Base-by-base conservation (phyloP, 2,113 vertebrate genomes). In the Corapipo altera region DNA sequence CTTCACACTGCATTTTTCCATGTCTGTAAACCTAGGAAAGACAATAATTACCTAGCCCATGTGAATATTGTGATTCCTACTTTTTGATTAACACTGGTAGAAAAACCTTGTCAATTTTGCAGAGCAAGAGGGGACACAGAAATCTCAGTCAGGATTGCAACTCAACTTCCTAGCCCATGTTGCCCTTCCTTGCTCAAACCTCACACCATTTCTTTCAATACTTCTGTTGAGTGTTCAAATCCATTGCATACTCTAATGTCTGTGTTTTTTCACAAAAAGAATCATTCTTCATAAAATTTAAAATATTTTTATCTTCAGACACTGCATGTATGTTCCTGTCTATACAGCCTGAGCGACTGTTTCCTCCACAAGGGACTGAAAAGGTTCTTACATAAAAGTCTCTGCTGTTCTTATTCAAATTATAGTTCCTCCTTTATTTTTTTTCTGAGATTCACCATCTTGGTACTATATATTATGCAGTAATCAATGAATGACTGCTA, bases 1-100 rank as follows among this genome's bases (percentile, higher is more conserved):
- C 66, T 71, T 96, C 89, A 91, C 74, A 94, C 77, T 89, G 89
- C 15, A 28, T 78, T 94, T 89, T 95, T 77, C 39, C 52, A 59
- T 30, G 76, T 77, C 80, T 89, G 46, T 55, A 89, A 91, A 86
- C 28, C 64, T 92, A 58, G 39, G 30, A 52, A 83, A 85, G 75
- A 93, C 80, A 79, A 85, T 91, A 91, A 91, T 69, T 93, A 67
- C 49, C 89, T 76, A 92, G 44, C 48, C n/a, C 37, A 39, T 33
- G 43, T 67, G 57, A 93, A 67, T 87, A 71, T 22, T 71, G 54
- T 79, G 67, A 86, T 80, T 91, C 19, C 19, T 85, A 87, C 52
- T 59, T 95, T 96, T 81, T 89, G 57, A 82, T 82, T 81, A 89
- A 93, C 77, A 57, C 5, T 26, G 46, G 57, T 65, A 69, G 33